These are phyloP conservation scores for Teinopalpus imperialis DNA, from an alignment of 2,888 invertebrate genomes.

Conservation along the genomic window DNA sequence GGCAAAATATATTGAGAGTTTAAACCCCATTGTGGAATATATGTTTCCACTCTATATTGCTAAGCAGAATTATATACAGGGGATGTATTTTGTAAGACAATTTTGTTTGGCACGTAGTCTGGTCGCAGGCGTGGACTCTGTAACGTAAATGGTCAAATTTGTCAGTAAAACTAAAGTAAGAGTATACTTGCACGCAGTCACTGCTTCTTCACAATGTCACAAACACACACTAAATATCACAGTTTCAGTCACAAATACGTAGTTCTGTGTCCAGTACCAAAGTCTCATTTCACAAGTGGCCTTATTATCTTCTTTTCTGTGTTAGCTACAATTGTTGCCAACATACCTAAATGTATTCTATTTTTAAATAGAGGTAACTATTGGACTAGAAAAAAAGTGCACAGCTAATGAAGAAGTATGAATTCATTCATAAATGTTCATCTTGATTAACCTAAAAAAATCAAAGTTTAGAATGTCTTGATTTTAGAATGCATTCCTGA, in stretches of 20 bases:
- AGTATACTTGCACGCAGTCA: constrained; percentile 35
- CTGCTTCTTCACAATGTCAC: constrained; percentile 49
- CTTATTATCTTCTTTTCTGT: constrained; percentile 24
- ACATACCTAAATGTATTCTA: constrained; percentile 1
- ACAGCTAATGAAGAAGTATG: background rate
- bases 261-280: constrained; percentile 24
- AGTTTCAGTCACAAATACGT: constrained; percentile 44
- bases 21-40: too few relatives aligned
- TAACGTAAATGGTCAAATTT: constrained; percentile 72
- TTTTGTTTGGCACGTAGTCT: constrained; percentile 61
- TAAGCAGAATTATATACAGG: constrained; percentile 11
- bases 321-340: constrained; percentile 1
- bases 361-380: background rate
- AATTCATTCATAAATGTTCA: background rate
- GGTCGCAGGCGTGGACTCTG: constrained; percentile 61
- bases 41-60: constrained; percentile 6
- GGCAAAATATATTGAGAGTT: too few relatives aligned
- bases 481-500: too few relatives aligned
- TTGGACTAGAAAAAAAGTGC: background rate
- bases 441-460: constrained; percentile 6
- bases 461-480: background rate
- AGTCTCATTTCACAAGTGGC: constrained; percentile 30
- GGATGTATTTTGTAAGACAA: constrained; percentile 23
- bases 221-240: constrained; percentile 41
- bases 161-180: constrained; percentile 51